Conservation (phyloP, 2,888 invertebrate genomes). For the Drosophila sordidula region DNA sequence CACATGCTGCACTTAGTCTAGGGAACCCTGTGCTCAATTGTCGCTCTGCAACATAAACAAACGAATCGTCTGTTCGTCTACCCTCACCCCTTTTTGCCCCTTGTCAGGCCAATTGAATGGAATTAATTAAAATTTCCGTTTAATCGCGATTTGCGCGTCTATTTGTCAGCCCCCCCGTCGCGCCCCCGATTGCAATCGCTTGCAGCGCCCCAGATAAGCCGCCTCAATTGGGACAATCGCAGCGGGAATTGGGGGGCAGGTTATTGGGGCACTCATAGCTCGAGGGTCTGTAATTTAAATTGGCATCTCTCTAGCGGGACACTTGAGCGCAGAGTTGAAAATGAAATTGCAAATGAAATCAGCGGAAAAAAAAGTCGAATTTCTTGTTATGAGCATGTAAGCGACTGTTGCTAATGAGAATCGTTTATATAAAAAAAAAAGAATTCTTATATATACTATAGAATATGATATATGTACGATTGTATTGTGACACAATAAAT, state of each 20-base stretch:
- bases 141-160: slow-evolving; percentile 58
- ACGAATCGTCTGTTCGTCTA: slow-evolving; percentile 57
- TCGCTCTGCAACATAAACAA: slow-evolving; percentile 50
- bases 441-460: slow-evolving; percentile 9
- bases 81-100: slow-evolving; percentile 2
- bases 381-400: slow-evolving; percentile 7
- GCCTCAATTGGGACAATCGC: slow-evolving; percentile 13
- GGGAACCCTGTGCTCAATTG: slow-evolving; percentile 62
- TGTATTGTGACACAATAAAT: slow-evolving; percentile 8
- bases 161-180: background rate
- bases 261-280: slow-evolving; percentile 12
- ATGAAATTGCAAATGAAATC: background rate
- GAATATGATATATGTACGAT: background rate
- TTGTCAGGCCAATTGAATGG: slow-evolving; percentile 69
- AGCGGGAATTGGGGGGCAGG: background rate
- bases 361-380: slow-evolving; percentile 7
- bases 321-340: slow-evolving; percentile 54
- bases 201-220: slow-evolving; percentile 56
- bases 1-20: slow-evolving; percentile 62
- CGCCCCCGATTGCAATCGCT: slow-evolving; percentile 43
- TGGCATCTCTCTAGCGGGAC: slow-evolving; percentile 16
- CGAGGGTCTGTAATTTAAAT: slow-evolving; percentile 28
- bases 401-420: slow-evolving; percentile 10
- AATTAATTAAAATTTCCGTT: slow-evolving; percentile 81
- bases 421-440: background rate